Evolutionary conservation across 2,113 vertebrate genomes (phyloP), one percentile per base, ranked within the genome.

Genomic region (crab-eating macaque (Macaca fascicularis)): DNA sequence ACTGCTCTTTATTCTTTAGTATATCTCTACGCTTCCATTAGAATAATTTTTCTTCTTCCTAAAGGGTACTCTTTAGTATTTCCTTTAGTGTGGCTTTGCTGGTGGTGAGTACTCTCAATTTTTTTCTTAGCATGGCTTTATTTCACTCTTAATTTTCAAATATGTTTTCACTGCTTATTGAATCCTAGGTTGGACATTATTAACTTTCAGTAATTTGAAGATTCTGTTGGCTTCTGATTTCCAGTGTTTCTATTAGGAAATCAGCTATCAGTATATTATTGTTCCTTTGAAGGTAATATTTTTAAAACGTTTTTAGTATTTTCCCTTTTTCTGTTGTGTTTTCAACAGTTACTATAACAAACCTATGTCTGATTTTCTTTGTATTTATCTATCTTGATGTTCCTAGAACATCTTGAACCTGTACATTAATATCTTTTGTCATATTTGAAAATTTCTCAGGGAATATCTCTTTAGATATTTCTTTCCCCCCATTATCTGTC

Each of bases 101-200:
- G 43, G 22, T 75, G 12, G 59, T 74, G 17, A 83, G 52, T 85
- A 23, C 23, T 38, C 50, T 52, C 57, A 85, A 38, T 43, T 90
- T 67, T 92, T 93, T 88, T 74, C 20, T n/a, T 92, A 57, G 5
- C 5, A n/a, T 64, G 27, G 25, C 32, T 96, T 61, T 89, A 79
- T 85, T 89, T 96, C 16, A 89, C 11, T 89, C 30, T 69, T 88
- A 72, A 67, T 92, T 92, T 90, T 85, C 25, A 92, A 94, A 48
- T 30, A 72, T 75, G 30, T 76, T 93, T 92, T 86, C 70, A 59
- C 57, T 80, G 32, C 2, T 90, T 93, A 78, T 61, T 91, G 30
- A 93, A 79, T 90, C 74, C 70, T 82, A 78, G 30, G 19, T 83
- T 75, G 38, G 9, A 64, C 8, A 4, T 78, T 78, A 45, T 52